A percentile compares a stretch with the other conserved stretches of the same genome.
phyloP scores from a whole-genome alignment of 2,888 invertebrate genomes.

The Nomada fabriciana region DNA sequence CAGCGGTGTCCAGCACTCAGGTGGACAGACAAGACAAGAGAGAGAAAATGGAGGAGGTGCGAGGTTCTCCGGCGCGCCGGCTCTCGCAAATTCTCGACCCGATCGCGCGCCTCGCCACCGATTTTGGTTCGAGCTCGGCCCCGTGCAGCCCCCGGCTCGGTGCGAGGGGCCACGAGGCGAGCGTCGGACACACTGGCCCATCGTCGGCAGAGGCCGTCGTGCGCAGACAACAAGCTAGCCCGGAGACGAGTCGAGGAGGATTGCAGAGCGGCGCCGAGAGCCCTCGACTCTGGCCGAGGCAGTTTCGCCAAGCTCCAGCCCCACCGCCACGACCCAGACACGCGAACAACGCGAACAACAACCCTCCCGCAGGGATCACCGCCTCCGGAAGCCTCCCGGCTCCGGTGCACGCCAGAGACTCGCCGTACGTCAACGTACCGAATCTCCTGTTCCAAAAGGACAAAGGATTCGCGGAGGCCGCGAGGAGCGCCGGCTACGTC shows the following conservation, averaged over 20 bases:
- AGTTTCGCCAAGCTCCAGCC: slow-evolving; percentile 83
- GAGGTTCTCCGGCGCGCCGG: slow-evolving; percentile 88
- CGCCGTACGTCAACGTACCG: slow-evolving; percentile 81
- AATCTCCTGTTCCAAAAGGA: slow-evolving; percentile 81
- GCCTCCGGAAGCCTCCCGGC: slow-evolving; percentile 78
- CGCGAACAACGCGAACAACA: slow-evolving; percentile 69
- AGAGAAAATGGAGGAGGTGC: slow-evolving; percentile 80
- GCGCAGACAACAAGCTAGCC: slow-evolving; percentile 82
- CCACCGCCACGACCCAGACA: slow-evolving; percentile 81
- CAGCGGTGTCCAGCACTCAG: neutral
- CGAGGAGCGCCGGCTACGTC: slow-evolving; percentile 79
- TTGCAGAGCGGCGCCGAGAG: slow-evolving; percentile 87
- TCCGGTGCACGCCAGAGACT: slow-evolving; percentile 75
- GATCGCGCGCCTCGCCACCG: slow-evolving; percentile 87
- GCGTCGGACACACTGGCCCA: slow-evolving; percentile 48
- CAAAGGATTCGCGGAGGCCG: slow-evolving; percentile 77
- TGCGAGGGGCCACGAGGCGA: slow-evolving; percentile 78
- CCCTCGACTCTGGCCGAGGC: slow-evolving; percentile 88
- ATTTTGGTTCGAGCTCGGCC: slow-evolving; percentile 86
- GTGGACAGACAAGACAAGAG: neutral
- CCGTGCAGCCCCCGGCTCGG: slow-evolving; percentile 83
- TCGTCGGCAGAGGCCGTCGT: neutral
- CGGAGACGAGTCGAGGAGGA: slow-evolving; percentile 76
- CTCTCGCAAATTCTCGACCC: slow-evolving; percentile 94
- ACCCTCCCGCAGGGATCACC: slow-evolving; percentile 73